These are phyloP conservation scores for Agrochola lota DNA, from an alignment of 2,888 invertebrate species.

Conservation along the genomic window DNA sequence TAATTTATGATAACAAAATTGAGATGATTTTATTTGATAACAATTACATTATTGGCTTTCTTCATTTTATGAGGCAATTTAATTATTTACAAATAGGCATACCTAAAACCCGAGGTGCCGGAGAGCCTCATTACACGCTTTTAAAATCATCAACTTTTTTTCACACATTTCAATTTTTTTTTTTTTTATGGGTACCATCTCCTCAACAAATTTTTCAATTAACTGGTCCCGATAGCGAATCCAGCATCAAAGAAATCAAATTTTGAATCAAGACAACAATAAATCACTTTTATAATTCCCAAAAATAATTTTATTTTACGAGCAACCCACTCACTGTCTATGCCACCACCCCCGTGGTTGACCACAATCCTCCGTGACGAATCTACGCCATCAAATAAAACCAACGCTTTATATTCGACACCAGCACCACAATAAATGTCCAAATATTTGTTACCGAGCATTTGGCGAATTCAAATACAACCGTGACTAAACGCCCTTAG, in stretches of 20 bases:
- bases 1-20: neutral
- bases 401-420: slow-evolving; percentile 87
- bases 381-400: slow-evolving; percentile 82
- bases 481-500: slow-evolving; percentile 87
- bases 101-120: neutral
- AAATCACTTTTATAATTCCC: slow-evolving; percentile 27
- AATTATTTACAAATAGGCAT: neutral
- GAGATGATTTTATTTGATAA: neutral
- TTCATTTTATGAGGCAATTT: neutral
- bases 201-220: neutral
- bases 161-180: no score
- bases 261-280: slow-evolving; percentile 8
- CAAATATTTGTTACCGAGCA: slow-evolving; percentile 89
- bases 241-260: neutral
- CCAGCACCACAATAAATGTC: slow-evolving; percentile 87
- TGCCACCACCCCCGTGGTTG: slow-evolving; percentile 65
- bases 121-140: neutral
- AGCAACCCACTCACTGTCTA: slow-evolving; percentile 22
- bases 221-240: neutral
- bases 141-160: no score
- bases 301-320: slow-evolving; percentile 44
- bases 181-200: neutral
- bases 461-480: slow-evolving; percentile 88
- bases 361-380: slow-evolving; percentile 80
- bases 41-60: neutral